phyloP scores from a whole-genome alignment of 2,888 invertebrate genomes.

The Rhingia campestris region DNA sequence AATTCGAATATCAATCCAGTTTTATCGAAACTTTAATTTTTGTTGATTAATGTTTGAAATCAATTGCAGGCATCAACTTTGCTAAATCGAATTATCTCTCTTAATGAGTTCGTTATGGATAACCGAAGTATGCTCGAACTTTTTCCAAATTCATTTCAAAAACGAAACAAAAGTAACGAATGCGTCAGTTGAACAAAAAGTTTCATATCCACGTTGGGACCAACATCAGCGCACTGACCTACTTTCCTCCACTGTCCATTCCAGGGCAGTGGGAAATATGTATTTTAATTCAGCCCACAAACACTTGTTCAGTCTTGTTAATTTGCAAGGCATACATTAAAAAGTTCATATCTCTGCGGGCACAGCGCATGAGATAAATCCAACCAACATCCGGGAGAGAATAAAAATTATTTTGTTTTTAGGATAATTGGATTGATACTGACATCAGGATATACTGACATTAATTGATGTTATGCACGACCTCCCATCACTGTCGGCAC shows the following conservation, averaged over 20 bases:
- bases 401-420: constrained; percentile 47
- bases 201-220: neutral
- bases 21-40: no score
- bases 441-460: constrained; percentile 35
- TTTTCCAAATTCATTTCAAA: no score
- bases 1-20: no score
- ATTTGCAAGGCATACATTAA: constrained; percentile 23
- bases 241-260: neutral
- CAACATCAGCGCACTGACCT: neutral
- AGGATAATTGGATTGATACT: constrained; percentile 53
- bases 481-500: constrained; percentile 4
- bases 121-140: no score
- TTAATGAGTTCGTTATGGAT: no score
- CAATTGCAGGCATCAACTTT: no score
- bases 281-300: constrained; percentile 24
- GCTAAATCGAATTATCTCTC: no score
- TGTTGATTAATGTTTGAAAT: no score
- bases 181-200: no score
- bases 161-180: no score
- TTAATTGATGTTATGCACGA: constrained; percentile 46
- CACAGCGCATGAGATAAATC: neutral
- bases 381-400: neutral
- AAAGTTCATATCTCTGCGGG: neutral
- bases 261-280: neutral
- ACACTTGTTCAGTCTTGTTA: constrained; percentile 16